Conservation (phyloP, 1,140 invertebrate species). For the Lasioglossum albipes region DNA sequence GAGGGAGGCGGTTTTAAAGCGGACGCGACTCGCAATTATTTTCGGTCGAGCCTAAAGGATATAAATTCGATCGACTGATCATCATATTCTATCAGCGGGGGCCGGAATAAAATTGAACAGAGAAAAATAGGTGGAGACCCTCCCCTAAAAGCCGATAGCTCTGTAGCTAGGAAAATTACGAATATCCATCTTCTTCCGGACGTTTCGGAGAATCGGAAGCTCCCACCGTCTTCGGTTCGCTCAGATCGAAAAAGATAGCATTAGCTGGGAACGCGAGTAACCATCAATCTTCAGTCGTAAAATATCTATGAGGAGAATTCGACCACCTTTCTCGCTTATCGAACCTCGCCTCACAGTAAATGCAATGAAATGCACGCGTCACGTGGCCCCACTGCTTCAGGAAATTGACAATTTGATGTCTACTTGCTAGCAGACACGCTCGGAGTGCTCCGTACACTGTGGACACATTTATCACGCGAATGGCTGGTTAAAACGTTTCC, state of each 20-base stretch:
- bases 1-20: background rate
- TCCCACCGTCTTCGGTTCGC: slow-evolving; percentile 31
- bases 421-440: background rate
- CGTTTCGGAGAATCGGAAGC: slow-evolving; percentile 55
- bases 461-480: too few species aligned
- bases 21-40: too few species aligned
- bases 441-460: too few species aligned
- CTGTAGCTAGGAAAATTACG: slow-evolving; percentile 67
- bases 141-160: background rate
- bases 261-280: slow-evolving; percentile 62
- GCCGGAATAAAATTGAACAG: background rate
- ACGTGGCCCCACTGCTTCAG: background rate
- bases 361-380: slow-evolving; percentile 4
- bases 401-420: slow-evolving; percentile 8
- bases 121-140: background rate
- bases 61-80: background rate
- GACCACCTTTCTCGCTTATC: slow-evolving; percentile 27
- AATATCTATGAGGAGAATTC: slow-evolving; percentile 60
- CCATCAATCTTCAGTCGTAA: slow-evolving; percentile 69
- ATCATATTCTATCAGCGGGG: background rate
- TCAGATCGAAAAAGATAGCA: slow-evolving; percentile 52
- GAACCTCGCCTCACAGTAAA: slow-evolving; percentile 13
- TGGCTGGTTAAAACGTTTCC: too few species aligned
- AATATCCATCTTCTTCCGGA: slow-evolving; percentile 71
- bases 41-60: too few species aligned